Conservation (phyloP, 2,797 vertebrate species). For the Platalea minor region DNA sequence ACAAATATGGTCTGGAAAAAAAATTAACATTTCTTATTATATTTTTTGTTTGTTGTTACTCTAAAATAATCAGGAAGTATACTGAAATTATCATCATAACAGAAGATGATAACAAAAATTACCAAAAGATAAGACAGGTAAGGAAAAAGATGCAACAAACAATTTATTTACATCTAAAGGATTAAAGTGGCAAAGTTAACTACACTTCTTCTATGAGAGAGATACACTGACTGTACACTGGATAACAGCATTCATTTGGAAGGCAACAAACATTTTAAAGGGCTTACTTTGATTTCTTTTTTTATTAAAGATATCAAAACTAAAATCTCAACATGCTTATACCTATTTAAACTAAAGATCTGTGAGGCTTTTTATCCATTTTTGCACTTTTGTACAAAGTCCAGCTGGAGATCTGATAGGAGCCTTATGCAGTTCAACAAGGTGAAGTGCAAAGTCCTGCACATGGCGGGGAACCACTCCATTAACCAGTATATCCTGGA, state of each 20-base stretch:
- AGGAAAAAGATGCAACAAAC: not conserved
- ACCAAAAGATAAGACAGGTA: not conserved
- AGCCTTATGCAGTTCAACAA: not conserved
- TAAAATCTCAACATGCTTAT: slow-evolving; percentile 8
- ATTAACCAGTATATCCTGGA: not conserved
- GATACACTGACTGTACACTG: not conserved
- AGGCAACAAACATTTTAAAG: not conserved
- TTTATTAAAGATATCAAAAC: not conserved
- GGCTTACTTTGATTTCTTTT: not conserved
- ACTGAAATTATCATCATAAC: not conserved
- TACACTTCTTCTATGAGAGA: not conserved
- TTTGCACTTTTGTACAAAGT: not conserved
- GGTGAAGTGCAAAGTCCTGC: not conserved
- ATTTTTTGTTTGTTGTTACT: not conserved
- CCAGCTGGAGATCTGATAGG: not conserved
- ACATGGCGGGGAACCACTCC: not conserved
- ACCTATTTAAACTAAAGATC: not conserved
- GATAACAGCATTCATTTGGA: not conserved
- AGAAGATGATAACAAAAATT: not conserved
- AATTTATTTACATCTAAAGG: not conserved
- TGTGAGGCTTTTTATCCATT: not conserved
- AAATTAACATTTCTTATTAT: not conserved
- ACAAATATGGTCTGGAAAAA: not conserved
- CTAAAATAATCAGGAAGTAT: not conserved
- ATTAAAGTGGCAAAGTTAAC: not conserved